Base-by-base conservation (phyloP, 1,140 invertebrate genomes). In the Oreohelix idahoensis region DNA sequence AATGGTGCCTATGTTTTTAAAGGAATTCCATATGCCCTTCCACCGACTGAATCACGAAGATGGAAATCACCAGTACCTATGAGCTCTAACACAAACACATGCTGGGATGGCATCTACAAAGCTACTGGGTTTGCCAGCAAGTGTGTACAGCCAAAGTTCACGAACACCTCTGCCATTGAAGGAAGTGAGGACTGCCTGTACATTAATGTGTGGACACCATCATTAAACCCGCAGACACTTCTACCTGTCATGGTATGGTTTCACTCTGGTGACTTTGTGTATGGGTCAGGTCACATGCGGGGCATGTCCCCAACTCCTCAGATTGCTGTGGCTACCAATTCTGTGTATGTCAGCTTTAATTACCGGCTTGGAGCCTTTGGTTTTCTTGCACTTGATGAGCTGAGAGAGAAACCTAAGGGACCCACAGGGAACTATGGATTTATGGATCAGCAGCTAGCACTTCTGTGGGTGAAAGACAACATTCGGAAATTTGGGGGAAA, bases 21-120 rank as follows among this genome's bases (percentile, higher is more conserved):
- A 32, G 96, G 96, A 32, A 96, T 98, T 75, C 97, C 96, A 0
- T 98, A 96, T 90, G 96, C 97, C 4, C 88, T 95, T n/a, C 95
- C 96, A 20, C 96, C 97, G 0, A 84, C 96, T 0, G 70, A 94
- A 93, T 17, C 20, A 17, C 39, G 86, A 77, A 94, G 96, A 83
- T 97, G 96, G 94, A 94, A 94, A 58, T 93, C 94, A 8, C 96
- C 96, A 0, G 93, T 95, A 84, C 92, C 95, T 20, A 32, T 79
- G 5, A 82, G 53, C 58, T 39, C 66, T 1, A 42, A 66, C 17
- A 26, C 38, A 11, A 75, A 79, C 0, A 87, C 85, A 45, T 90
- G 89, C 79, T 90, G 89, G 89, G 23, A n/a, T 23, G 86, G 85
- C 2, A 76, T 82, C 1, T 81, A 84, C 11, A 58, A 84, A 15